Conservation (phyloP, 2,113 vertebrate species). For the Trichomycterus rosablanca region DNA sequence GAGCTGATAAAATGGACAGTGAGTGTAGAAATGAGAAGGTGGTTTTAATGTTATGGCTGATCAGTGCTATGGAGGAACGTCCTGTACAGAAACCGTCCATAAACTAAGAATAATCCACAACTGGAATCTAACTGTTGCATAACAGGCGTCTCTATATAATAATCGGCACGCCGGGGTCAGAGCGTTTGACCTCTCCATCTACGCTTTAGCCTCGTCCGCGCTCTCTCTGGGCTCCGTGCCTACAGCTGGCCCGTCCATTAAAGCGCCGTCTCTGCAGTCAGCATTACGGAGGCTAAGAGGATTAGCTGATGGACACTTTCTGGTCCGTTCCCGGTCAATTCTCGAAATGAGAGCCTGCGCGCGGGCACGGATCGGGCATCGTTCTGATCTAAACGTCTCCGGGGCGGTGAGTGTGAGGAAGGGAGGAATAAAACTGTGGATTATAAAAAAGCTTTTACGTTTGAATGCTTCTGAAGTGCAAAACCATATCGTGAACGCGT, state of each 20-base stretch:
- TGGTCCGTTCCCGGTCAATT: conserved; percentile 67
- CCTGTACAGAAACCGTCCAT: no score
- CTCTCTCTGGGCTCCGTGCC: conserved; percentile 51
- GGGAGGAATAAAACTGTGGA: conserved; percentile 46
- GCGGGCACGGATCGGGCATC: conserved; percentile 52
- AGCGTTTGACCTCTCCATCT: neutral
- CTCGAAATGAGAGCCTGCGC: conserved; percentile 70
- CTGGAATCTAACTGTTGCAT: neutral
- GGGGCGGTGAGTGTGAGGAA: conserved; percentile 36
- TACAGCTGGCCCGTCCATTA: conserved; percentile 67
- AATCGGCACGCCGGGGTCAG: neutral
- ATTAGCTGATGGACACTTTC: conserved; percentile 72
- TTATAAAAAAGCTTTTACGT: conserved; percentile 63
- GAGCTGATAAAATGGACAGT: no score
- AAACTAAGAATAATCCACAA: no score
- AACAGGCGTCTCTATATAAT: neutral
- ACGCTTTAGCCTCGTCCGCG: conserved; percentile 10
- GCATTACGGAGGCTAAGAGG: conserved; percentile 73
- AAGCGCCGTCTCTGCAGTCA: conserved; percentile 69
- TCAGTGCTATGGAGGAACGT: no score
- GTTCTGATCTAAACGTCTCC: conserved; percentile 33
- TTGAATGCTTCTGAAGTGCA: conserved; percentile 67
- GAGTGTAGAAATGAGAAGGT: no score
- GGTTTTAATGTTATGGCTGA: no score
- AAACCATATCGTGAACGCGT: conserved; percentile 64